Evolutionary conservation across 2,797 vertebrate species (phyloP), one percentile per base, ranked within the genome.

Genomic region (Gastrophryne carolinensis): DNA sequence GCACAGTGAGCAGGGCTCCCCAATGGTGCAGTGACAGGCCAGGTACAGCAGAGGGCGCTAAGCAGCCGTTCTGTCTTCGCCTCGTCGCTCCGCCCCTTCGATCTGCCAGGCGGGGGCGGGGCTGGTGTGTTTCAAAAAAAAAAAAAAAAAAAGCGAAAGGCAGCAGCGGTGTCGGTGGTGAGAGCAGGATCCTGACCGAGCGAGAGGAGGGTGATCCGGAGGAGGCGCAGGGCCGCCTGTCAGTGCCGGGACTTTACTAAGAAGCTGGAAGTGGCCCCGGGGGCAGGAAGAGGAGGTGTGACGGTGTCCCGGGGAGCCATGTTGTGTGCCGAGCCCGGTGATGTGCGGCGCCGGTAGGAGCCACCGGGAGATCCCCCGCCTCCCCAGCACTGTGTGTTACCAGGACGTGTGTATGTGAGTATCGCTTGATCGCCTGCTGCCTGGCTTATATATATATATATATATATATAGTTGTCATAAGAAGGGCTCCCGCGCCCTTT

Each of bases 301-400:
- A n/a, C n/a, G n/a, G n/a, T n/a, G n/a, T n/a, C n/a, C n/a, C 44
- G 23, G 50, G 60, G 24, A 65, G 68, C 75, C 75, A 78, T 78
- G 75, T 49, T 78, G 52, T 47, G 41, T 47, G n/a, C 19, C 10
- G 37, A 65, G 17, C 29, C 37, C 27, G 21, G 50, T 23, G 73
- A 75, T 61, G 73, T 65, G 34, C 58, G 49, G 30, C 24, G 53
- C n/a, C 27, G 52, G 66, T 52, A 69, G 35, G 7, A 54, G 11
- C 29, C 57, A 62, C 56, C 47, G 56, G 56, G 44, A 50, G 65
- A n/a, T 8, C 24, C 8, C 9, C 12, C 35, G 17, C 32, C 15
- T 1, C 4, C 26, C n/a, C n/a, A 1, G 41, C 6, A 8, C 64
- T 27, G 24, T 4, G 15, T 41, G 15, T 26, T 29, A 5, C 9